Evolutionary conservation across 2,888 invertebrate species (phyloP).

Genomic region (Tortrix viridana): DNA sequence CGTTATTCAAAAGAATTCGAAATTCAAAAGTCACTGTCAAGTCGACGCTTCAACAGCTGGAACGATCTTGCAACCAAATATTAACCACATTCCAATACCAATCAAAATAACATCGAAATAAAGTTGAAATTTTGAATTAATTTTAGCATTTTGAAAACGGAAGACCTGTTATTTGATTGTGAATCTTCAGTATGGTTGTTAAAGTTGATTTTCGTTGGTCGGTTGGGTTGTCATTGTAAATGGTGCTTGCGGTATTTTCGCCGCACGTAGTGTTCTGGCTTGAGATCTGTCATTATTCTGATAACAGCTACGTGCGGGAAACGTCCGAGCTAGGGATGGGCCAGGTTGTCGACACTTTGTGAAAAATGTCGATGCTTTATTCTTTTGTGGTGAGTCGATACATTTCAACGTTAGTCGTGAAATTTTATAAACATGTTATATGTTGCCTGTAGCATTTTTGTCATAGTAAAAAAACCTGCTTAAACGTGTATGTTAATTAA

Average conservation of each 20-base stretch:
- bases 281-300: conserved; percentile 82
- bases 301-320: conserved; percentile 77
- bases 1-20: conserved; percentile 29
- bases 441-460: too few relatives aligned
- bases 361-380: conserved; percentile 43
- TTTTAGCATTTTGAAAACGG: conserved; percentile 4
- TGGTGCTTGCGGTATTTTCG: conserved; percentile 67
- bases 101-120: background rate
- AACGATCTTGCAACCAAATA: conserved; percentile 10
- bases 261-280: conserved; percentile 72
- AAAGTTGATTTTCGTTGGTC: conserved; percentile 11
- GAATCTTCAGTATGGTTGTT: background rate
- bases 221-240: conserved; percentile 10
- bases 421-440: too few relatives aligned
- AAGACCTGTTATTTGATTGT: background rate
- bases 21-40: conserved; percentile 37
- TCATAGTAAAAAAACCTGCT: too few relatives aligned
- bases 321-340: conserved; percentile 64
- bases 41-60: conserved; percentile 28
- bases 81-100: background rate
- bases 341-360: conserved; percentile 44
- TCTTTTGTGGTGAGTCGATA: background rate
- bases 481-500: too few relatives aligned
- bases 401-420: too few relatives aligned
- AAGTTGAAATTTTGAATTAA: conserved; percentile 4